phyloP scores from a whole-genome alignment of 1,140 invertebrate species.

The Forficula auricularia region DNA sequence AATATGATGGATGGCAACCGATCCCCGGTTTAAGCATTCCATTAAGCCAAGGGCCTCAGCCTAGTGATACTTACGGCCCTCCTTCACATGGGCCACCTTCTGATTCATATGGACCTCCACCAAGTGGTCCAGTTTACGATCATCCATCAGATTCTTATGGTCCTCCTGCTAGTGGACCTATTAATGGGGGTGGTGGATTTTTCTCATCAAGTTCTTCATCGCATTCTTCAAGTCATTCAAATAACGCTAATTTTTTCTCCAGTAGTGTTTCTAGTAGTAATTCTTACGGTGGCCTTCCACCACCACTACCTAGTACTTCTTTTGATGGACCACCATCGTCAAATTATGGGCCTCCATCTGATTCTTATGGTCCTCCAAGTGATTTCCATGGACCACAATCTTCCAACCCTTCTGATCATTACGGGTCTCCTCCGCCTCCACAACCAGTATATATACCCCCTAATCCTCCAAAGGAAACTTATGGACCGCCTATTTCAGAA shows the following conservation, averaged over 20 bases:
- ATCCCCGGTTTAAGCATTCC: too few relatives aligned
- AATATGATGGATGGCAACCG: constrained; percentile 69
- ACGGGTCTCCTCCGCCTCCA: constrained; percentile 26
- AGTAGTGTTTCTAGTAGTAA: too few relatives aligned
- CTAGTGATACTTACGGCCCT: constrained; percentile 20
- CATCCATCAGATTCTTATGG: constrained; percentile 5
- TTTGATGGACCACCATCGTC: constrained; percentile 20
- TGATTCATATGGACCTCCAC: constrained; percentile 6
- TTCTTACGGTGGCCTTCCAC: constrained; percentile 7
- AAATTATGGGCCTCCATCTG: background rate
- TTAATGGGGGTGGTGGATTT: background rate
- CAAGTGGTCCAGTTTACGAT: constrained; percentile 3
- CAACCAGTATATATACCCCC: too few relatives aligned
- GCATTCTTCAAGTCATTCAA: too few relatives aligned
- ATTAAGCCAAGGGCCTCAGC: too few relatives aligned
- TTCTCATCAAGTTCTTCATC: too few relatives aligned
- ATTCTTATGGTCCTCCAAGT: constrained; percentile 10
- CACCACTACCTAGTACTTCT: constrained; percentile 23
- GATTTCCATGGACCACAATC: constrained; percentile 11
- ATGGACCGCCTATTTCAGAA: too few relatives aligned
- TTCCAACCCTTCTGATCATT: constrained; percentile 12
- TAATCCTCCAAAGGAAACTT: too few relatives aligned
- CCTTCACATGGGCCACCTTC: constrained; percentile 11
- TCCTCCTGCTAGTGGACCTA: constrained; percentile 3
- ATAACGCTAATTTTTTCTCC: too few relatives aligned